Evolutionary conservation across 2,113 vertebrate genomes (phyloP), one percentile per base, ranked within the genome.

Genomic region (Calonectris borealis): DNA sequence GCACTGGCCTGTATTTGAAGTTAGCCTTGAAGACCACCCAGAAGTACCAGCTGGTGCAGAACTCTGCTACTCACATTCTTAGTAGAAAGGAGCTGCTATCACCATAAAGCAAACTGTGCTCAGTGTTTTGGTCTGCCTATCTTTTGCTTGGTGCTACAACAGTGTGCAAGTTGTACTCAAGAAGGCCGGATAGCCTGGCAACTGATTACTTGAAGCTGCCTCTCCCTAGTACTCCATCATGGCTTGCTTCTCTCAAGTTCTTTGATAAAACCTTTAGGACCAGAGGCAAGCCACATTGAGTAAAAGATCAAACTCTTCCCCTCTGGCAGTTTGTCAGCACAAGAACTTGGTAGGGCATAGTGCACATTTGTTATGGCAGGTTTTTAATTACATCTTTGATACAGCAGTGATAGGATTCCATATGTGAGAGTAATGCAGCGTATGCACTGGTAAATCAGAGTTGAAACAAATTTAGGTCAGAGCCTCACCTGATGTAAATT

Each of bases 281-380:
- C 82, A 90, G 79, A 77, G 79, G 84, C 64, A 95, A 96, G 79
- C 55, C 94, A 88, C 75, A n/a, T 0, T 52, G 91, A 94, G 71
- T 55, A 38, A 65, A 93, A 96, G 96, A 97, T 97, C 95, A 96
- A 96, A 94, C 96, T 70, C 89, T 83, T 72, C 65, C 86, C 92
- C 70, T 93, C 94, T 78, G 91, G 95, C 94, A 87, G 93, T 94
- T 96, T 95, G 89, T 95, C 95, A 97, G 65, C 60, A 38, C 51
- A 27, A 93, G 88, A 91, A 88, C 89, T 95, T 27, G 64, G 96
- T n/a, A 78, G 94, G 94, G 95, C 95, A 94, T 24, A 96, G 88
- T 95, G 94, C 94, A 97, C 94, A 20, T 97, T 97, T 97, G 96
- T 92, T 97, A 94, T 96, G 95, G 94, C 84, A 95, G 93, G 93